Percentiles rank a stretch among this genome's conserved stretches.
Evolutionary conservation across 2,113 vertebrate species (phyloP).

Genomic region (Apus apus): DNA sequence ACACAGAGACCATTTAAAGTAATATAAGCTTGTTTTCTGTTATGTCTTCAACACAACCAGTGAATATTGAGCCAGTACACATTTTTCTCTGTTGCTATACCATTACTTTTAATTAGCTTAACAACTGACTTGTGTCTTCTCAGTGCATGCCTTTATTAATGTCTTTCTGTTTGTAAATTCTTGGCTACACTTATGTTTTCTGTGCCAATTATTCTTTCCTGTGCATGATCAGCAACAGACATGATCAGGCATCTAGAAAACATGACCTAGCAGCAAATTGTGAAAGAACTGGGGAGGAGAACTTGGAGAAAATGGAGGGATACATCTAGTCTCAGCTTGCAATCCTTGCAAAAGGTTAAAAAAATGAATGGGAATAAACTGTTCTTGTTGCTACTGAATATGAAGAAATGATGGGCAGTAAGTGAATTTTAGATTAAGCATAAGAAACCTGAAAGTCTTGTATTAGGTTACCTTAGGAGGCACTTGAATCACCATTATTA

Average conservation of each 20-base stretch:
- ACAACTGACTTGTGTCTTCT: not conserved
- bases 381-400: not conserved
- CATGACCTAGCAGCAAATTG: not conserved
- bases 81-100: not conserved
- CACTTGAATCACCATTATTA: not conserved
- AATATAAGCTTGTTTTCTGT: not conserved
- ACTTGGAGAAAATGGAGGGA: not conserved
- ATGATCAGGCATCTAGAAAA: not conserved
- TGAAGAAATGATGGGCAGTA: not conserved
- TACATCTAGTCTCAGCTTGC: not conserved
- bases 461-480: not conserved
- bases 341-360: not conserved
- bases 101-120: conserved; percentile 21
- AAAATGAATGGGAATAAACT: not conserved
- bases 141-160: not conserved
- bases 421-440: not conserved
- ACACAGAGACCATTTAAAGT: not conserved
- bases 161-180: not conserved
- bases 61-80: not conserved
- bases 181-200: not conserved
- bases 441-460: not conserved
- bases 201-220: conserved; percentile 9
- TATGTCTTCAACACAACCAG: not conserved
- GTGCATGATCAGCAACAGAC: not conserved
- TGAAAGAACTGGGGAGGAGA: not conserved